Base-by-base conservation (phyloP, 2,888 invertebrate genomes). In the Laothoe populi region DNA sequence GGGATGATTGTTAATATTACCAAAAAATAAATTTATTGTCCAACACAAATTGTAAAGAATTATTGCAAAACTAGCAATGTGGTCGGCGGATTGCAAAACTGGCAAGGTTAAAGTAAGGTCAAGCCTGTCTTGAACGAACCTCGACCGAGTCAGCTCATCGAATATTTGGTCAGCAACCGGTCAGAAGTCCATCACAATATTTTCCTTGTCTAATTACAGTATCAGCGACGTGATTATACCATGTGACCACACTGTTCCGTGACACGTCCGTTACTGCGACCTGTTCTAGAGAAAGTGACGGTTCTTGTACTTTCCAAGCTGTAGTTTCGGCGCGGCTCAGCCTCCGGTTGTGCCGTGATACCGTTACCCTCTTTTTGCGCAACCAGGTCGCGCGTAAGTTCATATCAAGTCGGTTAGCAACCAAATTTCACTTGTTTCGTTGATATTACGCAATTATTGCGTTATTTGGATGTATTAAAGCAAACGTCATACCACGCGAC, bases 271-370 rank as follows among this genome's bases (percentile, higher is more conserved):
- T 68, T 75, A 82, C 82, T 82, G 79, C 69, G 78, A 84, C 88
- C 81, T 81, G 85, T 84, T 85, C 75, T 78, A 88, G 90, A 90
- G 92, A 92, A 92, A 92, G 92, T 91, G 90, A 84, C 86, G 78
- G 82, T 78, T 85, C 80, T 82, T 84, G 86, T 86, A 90, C 91
- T 92, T 92, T 92, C 90, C 81, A 89, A 87, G 84, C 77, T 71
- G 77, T 75, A 72, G 79, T 82, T 81, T 83, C 77, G 79, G 77
- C 72, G 74, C 76, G 72, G 74, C 71, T 70, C 72, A 64, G 66
- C 67, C 73, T 69, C 67, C 68, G 64, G 61, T 70, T 70, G 73
- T 66, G 66, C 64, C 70, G 65, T 74, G 81, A 79, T 87, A 88
- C 89, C 88, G 88, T 90, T 91, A 88, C 82, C 83, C 78, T 71